Conservation (phyloP, 1,140 invertebrate species). For the Scaptomyza pallida region DNA sequence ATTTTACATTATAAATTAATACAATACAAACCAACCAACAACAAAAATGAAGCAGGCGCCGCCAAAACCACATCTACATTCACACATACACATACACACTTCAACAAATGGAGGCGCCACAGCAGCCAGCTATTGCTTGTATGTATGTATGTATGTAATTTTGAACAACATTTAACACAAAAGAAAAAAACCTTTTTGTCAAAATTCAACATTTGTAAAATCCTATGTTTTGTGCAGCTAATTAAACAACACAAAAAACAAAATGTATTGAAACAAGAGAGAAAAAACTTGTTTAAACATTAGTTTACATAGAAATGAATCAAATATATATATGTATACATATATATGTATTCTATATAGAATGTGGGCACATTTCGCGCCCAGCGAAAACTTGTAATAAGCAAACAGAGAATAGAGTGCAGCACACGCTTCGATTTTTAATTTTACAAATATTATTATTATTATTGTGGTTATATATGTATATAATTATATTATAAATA, state of each 20-base stretch:
- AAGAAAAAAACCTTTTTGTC: slow-evolving; percentile 48
- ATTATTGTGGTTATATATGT: slow-evolving; percentile 84
- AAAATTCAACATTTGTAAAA: slow-evolving; percentile 61
- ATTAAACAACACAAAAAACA: slow-evolving; percentile 39
- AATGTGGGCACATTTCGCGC: slow-evolving; percentile 42
- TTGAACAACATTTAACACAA: slow-evolving; percentile 43
- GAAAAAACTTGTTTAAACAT: slow-evolving; percentile 74
- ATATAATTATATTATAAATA: slow-evolving; percentile 84
- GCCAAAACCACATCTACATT: slow-evolving; percentile 24
- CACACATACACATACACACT: slow-evolving; percentile 36
- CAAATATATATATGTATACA: slow-evolving; percentile 57
- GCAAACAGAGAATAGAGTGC: slow-evolving; percentile 73
- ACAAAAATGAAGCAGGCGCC: slow-evolving; percentile 46
- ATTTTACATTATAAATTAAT: slow-evolving; percentile 76
- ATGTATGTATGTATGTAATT: slow-evolving; percentile 70
- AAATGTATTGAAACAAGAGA: slow-evolving; percentile 35
- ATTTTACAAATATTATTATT: slow-evolving; percentile 82
- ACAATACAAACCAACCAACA: slow-evolving; percentile 43
- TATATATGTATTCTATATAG: slow-evolving; percentile 46
- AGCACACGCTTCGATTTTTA: slow-evolving; percentile 83
- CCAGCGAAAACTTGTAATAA: slow-evolving; percentile 69
- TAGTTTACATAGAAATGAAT: slow-evolving; percentile 64
- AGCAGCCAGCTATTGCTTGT: slow-evolving; percentile 66
- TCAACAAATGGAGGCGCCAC: slow-evolving; percentile 35
- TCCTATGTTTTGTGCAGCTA: slow-evolving; percentile 74